These are phyloP conservation scores for Scrobipalpa costella DNA, from an alignment of 2,888 invertebrate species.

Conservation along the genomic window DNA sequence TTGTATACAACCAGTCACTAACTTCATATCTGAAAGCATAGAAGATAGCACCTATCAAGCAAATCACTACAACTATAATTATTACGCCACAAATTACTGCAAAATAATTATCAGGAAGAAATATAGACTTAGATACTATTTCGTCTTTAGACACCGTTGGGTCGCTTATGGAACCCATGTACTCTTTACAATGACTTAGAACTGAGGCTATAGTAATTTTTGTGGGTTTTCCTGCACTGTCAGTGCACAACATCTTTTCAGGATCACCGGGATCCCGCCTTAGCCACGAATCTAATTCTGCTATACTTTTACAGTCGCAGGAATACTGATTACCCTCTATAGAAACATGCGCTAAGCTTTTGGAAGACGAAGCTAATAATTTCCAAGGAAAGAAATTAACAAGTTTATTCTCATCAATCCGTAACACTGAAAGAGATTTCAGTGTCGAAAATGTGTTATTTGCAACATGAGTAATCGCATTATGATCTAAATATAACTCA, in stretches of 20 bases:
- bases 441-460: conserved; percentile 89
- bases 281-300: conserved; percentile 85
- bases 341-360: conserved; percentile 84
- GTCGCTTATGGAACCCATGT: conserved; percentile 76
- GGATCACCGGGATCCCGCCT: conserved; percentile 84
- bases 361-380: conserved; percentile 82
- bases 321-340: conserved; percentile 91
- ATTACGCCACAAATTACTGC: conserved; percentile 87
- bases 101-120: conserved; percentile 86
- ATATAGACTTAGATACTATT: conserved; percentile 81
- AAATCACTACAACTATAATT: conserved; percentile 85
- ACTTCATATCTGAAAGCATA: conserved; percentile 90
- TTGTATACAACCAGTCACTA: conserved; percentile 89
- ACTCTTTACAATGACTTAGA: conserved; percentile 83
- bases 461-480: conserved; percentile 86
- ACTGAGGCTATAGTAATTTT: conserved; percentile 79
- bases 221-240: conserved; percentile 76
- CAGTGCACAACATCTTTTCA: conserved; percentile 85
- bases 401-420: conserved; percentile 89
- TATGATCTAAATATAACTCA: conserved; percentile 90
- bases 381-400: conserved; percentile 88
- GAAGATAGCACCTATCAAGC: conserved; percentile 85
- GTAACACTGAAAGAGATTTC: conserved; percentile 85
- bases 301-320: conserved; percentile 89
- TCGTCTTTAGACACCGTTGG: conserved; percentile 73